Base-by-base conservation (phyloP, 2,888 invertebrate species). In the Sicus ferrugineus region DNA sequence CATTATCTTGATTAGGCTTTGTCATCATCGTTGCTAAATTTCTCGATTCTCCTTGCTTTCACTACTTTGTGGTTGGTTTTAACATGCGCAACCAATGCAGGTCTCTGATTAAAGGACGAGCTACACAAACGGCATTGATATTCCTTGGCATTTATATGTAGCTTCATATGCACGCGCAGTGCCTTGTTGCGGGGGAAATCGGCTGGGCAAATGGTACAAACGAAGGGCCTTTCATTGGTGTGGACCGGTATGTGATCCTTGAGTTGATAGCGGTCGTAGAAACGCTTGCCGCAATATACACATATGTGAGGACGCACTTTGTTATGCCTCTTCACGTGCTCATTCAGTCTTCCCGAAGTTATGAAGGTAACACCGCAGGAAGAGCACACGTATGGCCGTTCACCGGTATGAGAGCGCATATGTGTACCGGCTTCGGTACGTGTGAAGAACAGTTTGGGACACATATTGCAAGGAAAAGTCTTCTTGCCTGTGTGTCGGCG, bases 51-150 rank as follows among this genome's bases (percentile, higher is more conserved):
- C 9, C 21, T 23, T 14, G 42, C 14, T 61, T 59, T 54, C 5
- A 67, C 0, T 3, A 70, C 26, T 26, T 73, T 72, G 48, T 66
- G 66, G 34, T 75, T 72, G 0, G 69, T 73, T 50, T 72, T 75
- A 21, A 75, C 50, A 52, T 75, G 75, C n/a, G 73, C 71, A 6
- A 73, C 54, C 31, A 76, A 46, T 0, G 75, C 76, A 6, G 75
- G 74, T 59, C 73, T 73, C 58, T 76, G 76, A 21, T 75, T 75
- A 46, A 75, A 76, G 7, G 72, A 72, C 56, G 75, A 75, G 3
- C 72, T 72, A 66, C 76, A 76, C 59, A 73, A 71, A 16, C 42
- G 72, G 56, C 76, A 76, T 38, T 71, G 70, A 70, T 75, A 75
- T 38, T 74, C 70, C 42, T 74, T 74, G 1, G 75, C 73, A 26